Evolutionary conservation across 1,140 invertebrate genomes (phyloP), one percentile per base, ranked within the genome.

Genomic region (Megalopta genalis): DNA sequence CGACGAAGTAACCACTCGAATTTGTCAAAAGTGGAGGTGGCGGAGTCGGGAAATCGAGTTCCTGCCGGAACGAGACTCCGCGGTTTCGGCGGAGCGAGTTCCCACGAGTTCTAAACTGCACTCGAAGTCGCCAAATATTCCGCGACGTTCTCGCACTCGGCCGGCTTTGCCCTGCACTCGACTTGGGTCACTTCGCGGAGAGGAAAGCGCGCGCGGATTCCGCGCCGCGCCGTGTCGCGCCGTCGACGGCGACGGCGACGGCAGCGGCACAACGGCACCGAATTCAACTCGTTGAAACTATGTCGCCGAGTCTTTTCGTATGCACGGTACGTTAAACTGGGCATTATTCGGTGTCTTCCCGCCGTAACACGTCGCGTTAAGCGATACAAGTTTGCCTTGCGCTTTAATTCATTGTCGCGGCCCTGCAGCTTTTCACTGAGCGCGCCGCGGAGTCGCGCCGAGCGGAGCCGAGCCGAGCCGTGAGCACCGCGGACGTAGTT

Each of bases 121-220:
- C 83, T 81, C 67, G 39, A 84, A 74, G 79, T 77, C 49, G 66
- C 66, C 82, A 84, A 85, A 84, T 84, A 83, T 84, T 77, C 75
- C 82, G 70, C 70, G 60, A 73, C 60, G 73, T 82, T 81, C 82
- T 81, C 81, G 83, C 77, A 84, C 74, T 83, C 77, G 69, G 73
- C 59, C 66, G 77, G 75, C 77, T 79, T 79, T 79, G 70, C 77
- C 82, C 68, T 67, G 78, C 82, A 65, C 82, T 69, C 72, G 70
- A 76, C 82, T 79, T 79, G 52, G 77, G 77, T 74, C 77, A 79
- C 77, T 76, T 72, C 76, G 77, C 66, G 75, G 57, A 70, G 21
- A 18, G 32, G 32, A 2, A 32, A 32, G 32, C 49, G 59, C 73
- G 57, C 68, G 77, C 71, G 68, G 80, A 84, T 80, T 80, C 52